Evolutionary conservation across 2,888 invertebrate species (phyloP).

Genomic region (Parnassius glacialis): DNA sequence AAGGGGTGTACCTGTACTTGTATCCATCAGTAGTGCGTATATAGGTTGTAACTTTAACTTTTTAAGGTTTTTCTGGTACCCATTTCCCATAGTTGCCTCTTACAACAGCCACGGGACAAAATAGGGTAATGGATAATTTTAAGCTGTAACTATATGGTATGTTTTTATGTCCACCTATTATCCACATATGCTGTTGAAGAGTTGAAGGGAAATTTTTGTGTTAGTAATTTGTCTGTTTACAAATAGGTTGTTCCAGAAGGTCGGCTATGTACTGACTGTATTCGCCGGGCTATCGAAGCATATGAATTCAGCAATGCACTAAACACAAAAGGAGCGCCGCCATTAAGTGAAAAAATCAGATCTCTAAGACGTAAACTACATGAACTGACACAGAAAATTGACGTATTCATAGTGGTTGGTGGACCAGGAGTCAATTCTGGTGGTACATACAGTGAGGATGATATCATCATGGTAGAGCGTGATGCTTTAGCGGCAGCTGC

Average conservation of each 20-base stretch:
- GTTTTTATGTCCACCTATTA: no score
- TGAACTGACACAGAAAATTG: conserved; percentile 70
- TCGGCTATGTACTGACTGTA: conserved; percentile 56
- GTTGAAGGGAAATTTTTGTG: background rate
- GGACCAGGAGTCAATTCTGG: conserved; percentile 50
- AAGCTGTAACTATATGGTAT: no score
- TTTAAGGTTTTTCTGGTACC: no score
- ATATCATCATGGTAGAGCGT: conserved; percentile 71
- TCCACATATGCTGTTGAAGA: no score
- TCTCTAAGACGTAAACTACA: conserved; percentile 60
- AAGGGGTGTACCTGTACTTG: no score
- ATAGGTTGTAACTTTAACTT: no score
- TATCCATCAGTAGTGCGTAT: no score
- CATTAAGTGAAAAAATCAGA: conserved; percentile 68
- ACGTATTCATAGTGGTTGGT: conserved; percentile 73
- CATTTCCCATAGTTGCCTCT: no score
- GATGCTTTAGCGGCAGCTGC: conserved; percentile 60
- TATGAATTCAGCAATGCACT: conserved; percentile 59
- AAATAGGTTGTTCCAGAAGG: conserved; percentile 63
- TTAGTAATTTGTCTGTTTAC: background rate
- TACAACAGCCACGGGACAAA: no score
- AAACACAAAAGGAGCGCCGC: conserved; percentile 47
- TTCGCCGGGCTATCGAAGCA: conserved; percentile 56
- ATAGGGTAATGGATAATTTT: no score
- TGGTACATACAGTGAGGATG: conserved; percentile 65